A percentile compares a stretch with the other conserved stretches of the same genome.
Conservation (phyloP, 2,113 vertebrate genomes). For the Anseranas semipalmata region DNA sequence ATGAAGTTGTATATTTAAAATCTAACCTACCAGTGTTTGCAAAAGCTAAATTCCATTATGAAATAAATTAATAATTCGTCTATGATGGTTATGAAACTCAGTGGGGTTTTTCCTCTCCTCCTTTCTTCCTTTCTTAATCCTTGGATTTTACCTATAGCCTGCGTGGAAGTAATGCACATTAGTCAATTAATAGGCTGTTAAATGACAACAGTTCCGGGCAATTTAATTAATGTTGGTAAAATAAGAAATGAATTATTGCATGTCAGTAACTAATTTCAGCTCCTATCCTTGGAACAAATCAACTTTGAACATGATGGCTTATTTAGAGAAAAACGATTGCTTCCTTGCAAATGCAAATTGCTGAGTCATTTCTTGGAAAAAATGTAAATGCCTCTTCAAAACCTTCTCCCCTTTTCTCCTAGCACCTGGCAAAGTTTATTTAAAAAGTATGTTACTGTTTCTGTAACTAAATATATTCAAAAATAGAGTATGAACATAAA, state of each 20-base stretch:
- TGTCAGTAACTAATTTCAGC: constrained; percentile 78
- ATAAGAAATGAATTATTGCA: constrained; percentile 84
- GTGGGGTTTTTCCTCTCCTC: constrained; percentile 39
- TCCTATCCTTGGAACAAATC: constrained; percentile 76
- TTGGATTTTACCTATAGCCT: constrained; percentile 87
- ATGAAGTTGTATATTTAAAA: background rate
- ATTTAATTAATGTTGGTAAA: constrained; percentile 89
- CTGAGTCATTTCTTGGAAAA: constrained; percentile 5
- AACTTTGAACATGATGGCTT: constrained; percentile 67
- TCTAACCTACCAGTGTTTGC: background rate
- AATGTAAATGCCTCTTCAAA: background rate
- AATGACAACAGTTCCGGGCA: constrained; percentile 94
- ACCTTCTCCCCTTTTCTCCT: background rate
- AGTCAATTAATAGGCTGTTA: constrained; percentile 99
- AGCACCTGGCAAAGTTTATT: background rate
- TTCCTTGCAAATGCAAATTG: constrained; percentile 35
- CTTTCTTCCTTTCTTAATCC: constrained; percentile 78
- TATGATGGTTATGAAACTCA: constrained; percentile 25
- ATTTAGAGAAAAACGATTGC: constrained; percentile 8
- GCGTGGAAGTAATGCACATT: constrained; percentile 87
- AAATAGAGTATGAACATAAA: background rate
- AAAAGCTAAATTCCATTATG: constrained; percentile 31
- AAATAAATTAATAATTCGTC: constrained; percentile 47
- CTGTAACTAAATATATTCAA: background rate
- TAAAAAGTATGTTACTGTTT: background rate